phyloP scores from a whole-genome alignment of 64 coral and sea anemone genomes.

The Stylophora pistillata region DNA sequence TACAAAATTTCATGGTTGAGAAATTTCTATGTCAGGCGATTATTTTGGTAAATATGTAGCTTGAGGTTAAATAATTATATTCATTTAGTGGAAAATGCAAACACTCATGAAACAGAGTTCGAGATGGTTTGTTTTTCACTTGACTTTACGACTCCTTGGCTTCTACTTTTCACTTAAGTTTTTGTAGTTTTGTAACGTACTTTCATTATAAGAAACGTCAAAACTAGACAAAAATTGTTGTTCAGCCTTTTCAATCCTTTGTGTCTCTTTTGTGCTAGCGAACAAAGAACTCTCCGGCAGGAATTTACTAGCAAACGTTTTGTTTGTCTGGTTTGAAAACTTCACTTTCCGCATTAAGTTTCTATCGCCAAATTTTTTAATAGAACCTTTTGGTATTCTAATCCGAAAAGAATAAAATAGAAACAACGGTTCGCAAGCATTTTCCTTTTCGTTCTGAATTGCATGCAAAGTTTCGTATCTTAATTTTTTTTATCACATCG shows the following conservation, averaged over 20 bases:
- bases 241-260: not conserved
- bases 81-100: not conserved
- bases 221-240: not conserved
- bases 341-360: not conserved
- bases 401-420: not conserved
- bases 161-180: not conserved
- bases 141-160: not conserved
- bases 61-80: not conserved
- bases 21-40: not conserved
- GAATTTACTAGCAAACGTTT: not conserved
- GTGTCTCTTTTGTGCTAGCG: not conserved
- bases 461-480: not conserved
- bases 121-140: not conserved
- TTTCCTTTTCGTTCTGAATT: not conserved
- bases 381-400: not conserved
- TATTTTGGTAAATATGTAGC: not conserved
- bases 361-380: not conserved
- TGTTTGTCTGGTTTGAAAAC: not conserved
- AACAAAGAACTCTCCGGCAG: constrained; percentile 1
- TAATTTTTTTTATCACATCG: not conserved
- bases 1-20: not conserved
- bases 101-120: not conserved
- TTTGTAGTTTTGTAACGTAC: not conserved
- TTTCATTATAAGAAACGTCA: not conserved
- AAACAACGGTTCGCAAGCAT: not conserved